phyloP scores from a whole-genome alignment of 1,140 invertebrate genomes.

The Drosophila kohkoa region DNA sequence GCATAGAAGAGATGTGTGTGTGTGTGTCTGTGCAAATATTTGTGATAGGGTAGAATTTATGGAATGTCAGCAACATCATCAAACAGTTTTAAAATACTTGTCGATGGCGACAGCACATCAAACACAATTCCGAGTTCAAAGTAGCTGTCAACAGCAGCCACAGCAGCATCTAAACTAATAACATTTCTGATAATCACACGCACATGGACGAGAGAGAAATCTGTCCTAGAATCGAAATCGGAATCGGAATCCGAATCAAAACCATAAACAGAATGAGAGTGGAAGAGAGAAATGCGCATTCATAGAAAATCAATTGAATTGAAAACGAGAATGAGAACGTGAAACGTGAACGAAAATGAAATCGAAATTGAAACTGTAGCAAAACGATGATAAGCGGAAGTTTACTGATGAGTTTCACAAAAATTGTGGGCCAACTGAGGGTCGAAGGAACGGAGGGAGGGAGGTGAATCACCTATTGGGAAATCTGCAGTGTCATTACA shows the following conservation, averaged over 20 bases:
- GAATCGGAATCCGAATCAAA: background rate
- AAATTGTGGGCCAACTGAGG: slow-evolving; percentile 8
- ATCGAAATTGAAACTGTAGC: slow-evolving; percentile 29
- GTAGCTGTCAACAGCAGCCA: slow-evolving; percentile 61
- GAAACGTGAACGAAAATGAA: slow-evolving; percentile 55
- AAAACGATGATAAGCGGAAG: slow-evolving; percentile 40
- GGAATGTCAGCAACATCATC: background rate
- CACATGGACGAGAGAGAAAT: background rate
- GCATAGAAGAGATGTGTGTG: background rate
- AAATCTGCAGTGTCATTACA: slow-evolving; percentile 39
- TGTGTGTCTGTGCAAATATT: background rate
- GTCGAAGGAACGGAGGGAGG: no score
- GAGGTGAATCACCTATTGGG: background rate
- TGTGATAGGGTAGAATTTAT: background rate
- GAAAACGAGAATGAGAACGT: slow-evolving; percentile 59
- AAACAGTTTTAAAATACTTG: slow-evolving; percentile 24
- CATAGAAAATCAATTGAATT: slow-evolving; percentile 64
- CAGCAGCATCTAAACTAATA: slow-evolving; percentile 58
- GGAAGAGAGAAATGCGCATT: slow-evolving; percentile 41
- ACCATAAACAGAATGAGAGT: background rate
- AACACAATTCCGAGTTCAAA: slow-evolving; percentile 51
- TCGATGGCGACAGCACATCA: slow-evolving; percentile 21
- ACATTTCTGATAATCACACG: slow-evolving; percentile 59
- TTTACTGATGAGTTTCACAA: slow-evolving; percentile 51
- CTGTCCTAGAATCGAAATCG: background rate